phyloP scores from a whole-genome alignment of 2,888 invertebrate genomes.

The Ophonus ardosiacus region DNA sequence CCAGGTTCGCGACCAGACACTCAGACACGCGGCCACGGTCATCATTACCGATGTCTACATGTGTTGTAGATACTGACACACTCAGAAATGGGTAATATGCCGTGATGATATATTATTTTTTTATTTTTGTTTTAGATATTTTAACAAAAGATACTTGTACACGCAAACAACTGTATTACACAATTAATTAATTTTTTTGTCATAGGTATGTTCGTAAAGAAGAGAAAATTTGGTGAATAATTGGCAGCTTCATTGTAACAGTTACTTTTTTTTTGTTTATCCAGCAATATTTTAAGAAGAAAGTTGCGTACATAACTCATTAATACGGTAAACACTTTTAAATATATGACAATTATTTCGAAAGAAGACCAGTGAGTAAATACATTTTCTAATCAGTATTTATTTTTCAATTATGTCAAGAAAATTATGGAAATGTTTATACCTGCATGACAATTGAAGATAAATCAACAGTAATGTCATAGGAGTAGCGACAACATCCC shows the following conservation, averaged over 20 bases:
- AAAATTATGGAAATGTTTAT: neutral
- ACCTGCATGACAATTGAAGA: neutral
- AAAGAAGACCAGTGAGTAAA: neutral
- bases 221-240: no score
- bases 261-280: constrained; percentile 20
- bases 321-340: constrained; percentile 2
- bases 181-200: no score
- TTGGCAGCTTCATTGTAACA: neutral
- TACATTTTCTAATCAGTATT: neutral
- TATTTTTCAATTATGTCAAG: neutral
- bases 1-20: no score
- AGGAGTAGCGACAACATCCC: neutral
- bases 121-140: no score
- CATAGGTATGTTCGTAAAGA: no score
- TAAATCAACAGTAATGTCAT: neutral
- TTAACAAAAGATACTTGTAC: no score
- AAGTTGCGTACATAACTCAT: neutral
- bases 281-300: constrained; percentile 15
- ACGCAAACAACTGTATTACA: no score
- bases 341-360: constrained; percentile 26
- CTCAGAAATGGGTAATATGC: no score
- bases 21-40: no score
- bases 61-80: no score
- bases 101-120: no score
- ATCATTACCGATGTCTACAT: no score